These are phyloP conservation scores for Myotis yumanensis DNA, from an alignment of 2,113 vertebrate species.

Conservation along the genomic window DNA sequence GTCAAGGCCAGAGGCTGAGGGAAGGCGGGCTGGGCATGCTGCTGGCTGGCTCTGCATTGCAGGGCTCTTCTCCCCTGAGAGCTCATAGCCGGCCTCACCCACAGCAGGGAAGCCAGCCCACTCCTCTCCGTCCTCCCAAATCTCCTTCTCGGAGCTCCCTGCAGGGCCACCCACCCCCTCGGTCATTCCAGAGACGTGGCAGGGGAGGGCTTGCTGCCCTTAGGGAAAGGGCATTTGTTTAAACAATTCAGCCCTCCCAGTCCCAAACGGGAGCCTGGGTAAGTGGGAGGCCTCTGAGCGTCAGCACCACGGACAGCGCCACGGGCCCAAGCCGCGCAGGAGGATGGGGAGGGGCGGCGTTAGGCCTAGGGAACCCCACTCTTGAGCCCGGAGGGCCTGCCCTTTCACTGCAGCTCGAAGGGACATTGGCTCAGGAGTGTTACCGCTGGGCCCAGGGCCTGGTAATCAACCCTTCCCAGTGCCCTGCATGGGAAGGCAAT, in stretches of 20 bases:
- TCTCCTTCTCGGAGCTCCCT: not conserved
- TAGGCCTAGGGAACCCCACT: not conserved
- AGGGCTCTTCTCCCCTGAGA: not conserved
- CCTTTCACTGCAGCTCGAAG: conserved; percentile 6
- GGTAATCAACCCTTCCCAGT: conserved; percentile 64
- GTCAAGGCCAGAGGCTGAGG: not conserved
- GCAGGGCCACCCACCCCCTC: not conserved
- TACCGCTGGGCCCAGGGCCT: conserved; percentile 25
- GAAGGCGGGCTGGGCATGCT: not conserved
- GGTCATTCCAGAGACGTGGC: not conserved
- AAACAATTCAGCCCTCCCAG: conserved; percentile 41
- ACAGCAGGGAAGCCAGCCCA: not conserved
- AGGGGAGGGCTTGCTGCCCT: not conserved
- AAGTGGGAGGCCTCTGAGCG: accelerated
- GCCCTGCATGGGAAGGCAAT: conserved; percentile 69
- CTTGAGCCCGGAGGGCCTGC: not conserved
- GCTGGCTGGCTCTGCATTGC: not conserved
- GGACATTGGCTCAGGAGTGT: conserved; percentile 44
- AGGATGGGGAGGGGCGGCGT: accelerated
- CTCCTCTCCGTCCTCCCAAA: not conserved
- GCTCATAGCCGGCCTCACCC: not conserved
- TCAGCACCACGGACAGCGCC: conserved; percentile 65
- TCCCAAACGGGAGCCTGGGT: not conserved
- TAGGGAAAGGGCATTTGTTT: conserved; percentile 21
- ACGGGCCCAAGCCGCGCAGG: accelerated